Percentiles rank a stretch among this genome's conserved stretches.
Evolutionary conservation across 2,797 vertebrate species (phyloP).

Genomic region (Lophius americanus): DNA sequence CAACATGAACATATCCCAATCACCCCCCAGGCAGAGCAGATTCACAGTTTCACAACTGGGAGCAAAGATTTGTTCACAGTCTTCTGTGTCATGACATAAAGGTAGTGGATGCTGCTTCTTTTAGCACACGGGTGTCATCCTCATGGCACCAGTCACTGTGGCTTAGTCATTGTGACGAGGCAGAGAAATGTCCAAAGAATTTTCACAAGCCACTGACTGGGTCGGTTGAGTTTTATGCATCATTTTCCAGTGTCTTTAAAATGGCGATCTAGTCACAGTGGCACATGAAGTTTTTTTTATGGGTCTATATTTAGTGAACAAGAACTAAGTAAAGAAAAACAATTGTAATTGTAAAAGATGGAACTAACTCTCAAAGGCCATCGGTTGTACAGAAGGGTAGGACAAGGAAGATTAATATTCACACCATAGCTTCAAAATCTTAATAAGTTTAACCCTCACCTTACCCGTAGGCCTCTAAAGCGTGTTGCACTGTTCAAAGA

Average conservation of each 20-base stretch:
- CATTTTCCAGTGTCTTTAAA: conserved; percentile 14
- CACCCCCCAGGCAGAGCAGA: neutral
- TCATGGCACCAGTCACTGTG: conserved; percentile 31
- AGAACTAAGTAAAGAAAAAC: conserved; percentile 10
- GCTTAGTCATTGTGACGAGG: conserved; percentile 54
- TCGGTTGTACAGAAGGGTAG: conserved; percentile 36
- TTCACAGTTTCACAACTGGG: conserved; percentile 25
- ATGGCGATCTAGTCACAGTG: conserved; percentile 3
- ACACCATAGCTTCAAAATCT: conserved; percentile 5
- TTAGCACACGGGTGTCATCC: conserved; percentile 3
- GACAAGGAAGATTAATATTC: conserved; percentile 11
- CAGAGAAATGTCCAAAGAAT: conserved; percentile 38
- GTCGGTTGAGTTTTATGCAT: conserved; percentile 29
- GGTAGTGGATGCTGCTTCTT: conserved; percentile 14
- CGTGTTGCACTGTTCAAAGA: neutral
- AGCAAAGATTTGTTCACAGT: conserved; percentile 44
- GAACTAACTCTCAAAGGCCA: conserved; percentile 36
- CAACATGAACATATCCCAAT: neutral
- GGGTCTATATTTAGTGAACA: neutral
- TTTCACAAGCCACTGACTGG: conserved; percentile 44
- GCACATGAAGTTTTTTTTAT: neutral
- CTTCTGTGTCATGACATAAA: conserved; percentile 39
- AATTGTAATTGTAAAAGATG: neutral
- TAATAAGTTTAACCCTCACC: neutral
- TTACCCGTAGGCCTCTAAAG: conserved; percentile 5